Evolutionary conservation across 2,113 vertebrate genomes (phyloP).

Genomic region (Hylia prasina): DNA sequence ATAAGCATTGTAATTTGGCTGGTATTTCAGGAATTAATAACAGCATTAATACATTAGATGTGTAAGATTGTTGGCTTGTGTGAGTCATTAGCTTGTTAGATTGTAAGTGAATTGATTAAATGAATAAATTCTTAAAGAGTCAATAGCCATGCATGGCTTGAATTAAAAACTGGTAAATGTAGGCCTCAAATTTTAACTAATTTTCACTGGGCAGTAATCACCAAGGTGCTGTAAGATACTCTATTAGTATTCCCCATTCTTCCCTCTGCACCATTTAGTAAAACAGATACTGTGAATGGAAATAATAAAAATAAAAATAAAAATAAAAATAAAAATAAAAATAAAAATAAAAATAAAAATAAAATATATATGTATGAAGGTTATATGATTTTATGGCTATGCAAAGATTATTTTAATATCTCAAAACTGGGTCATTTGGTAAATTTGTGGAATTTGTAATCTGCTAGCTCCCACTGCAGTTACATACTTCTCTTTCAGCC

Average conservation of each 20-base stretch:
- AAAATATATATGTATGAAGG: background rate
- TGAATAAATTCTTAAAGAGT: background rate
- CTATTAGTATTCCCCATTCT: background rate
- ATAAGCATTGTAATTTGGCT: background rate
- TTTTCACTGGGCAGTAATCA: background rate
- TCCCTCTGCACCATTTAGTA: background rate
- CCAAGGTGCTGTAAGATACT: background rate
- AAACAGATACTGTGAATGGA: background rate
- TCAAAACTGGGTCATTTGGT: background rate
- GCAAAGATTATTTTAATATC: background rate
- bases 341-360: background rate
- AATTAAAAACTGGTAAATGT: background rate
- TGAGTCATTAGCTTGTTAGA: background rate
- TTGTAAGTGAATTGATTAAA: background rate
- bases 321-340: background rate
- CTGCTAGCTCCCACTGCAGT: background rate
- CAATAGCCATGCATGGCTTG: background rate
- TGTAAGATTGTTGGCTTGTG: background rate
- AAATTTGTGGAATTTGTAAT: background rate
- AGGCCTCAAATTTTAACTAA: background rate
- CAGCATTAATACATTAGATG: background rate
- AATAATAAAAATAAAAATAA: background rate
- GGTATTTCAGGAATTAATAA: conserved; percentile 18
- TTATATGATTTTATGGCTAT: background rate
- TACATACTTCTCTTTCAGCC: fast-evolving